These are phyloP conservation scores for Tenthredo distinguenda DNA, from an alignment of 2,888 invertebrate genomes.

Conservation along the genomic window DNA sequence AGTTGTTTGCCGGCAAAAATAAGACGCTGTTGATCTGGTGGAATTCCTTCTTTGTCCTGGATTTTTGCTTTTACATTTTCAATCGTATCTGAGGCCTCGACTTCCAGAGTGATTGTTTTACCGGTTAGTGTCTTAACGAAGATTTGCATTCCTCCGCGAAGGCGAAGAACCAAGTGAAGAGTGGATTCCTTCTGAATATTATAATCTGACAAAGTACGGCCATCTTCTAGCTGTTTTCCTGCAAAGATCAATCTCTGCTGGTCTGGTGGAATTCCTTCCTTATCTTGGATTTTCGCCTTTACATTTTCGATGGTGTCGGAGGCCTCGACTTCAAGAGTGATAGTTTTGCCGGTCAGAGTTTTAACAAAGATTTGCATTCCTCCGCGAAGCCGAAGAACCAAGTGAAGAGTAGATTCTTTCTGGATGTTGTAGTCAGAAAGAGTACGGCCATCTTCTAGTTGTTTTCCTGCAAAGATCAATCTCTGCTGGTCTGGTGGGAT, in stretches of 20 bases:
- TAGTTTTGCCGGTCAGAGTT: slow-evolving; percentile 63
- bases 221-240: slow-evolving; percentile 68
- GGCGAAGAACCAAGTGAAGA: slow-evolving; percentile 63
- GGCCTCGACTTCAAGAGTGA: slow-evolving; percentile 67
- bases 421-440: slow-evolving; percentile 51
- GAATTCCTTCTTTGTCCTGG: slow-evolving; percentile 64
- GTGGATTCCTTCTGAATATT: slow-evolving; percentile 69
- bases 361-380: slow-evolving; percentile 64
- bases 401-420: slow-evolving; percentile 49
- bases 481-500: slow-evolving; percentile 53
- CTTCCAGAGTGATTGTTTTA: slow-evolving; percentile 62
- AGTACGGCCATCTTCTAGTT: slow-evolving; percentile 51
- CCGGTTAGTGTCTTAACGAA: slow-evolving; percentile 63
- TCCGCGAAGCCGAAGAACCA: slow-evolving; percentile 52
- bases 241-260: slow-evolving; percentile 69
- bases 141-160: slow-evolving; percentile 69
- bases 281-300: slow-evolving; percentile 67
- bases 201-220: slow-evolving; percentile 65
- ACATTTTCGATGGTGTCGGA: slow-evolving; percentile 68
- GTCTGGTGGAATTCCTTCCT: slow-evolving; percentile 68
- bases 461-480: slow-evolving; percentile 51
- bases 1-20: slow-evolving; percentile 67
- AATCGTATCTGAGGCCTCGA: slow-evolving; percentile 60
- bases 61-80: slow-evolving; percentile 62
- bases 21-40: slow-evolving; percentile 65